These are phyloP conservation scores for Philotrypesis tridentata DNA, from an alignment of 1,140 invertebrate species.

Conservation along the genomic window DNA sequence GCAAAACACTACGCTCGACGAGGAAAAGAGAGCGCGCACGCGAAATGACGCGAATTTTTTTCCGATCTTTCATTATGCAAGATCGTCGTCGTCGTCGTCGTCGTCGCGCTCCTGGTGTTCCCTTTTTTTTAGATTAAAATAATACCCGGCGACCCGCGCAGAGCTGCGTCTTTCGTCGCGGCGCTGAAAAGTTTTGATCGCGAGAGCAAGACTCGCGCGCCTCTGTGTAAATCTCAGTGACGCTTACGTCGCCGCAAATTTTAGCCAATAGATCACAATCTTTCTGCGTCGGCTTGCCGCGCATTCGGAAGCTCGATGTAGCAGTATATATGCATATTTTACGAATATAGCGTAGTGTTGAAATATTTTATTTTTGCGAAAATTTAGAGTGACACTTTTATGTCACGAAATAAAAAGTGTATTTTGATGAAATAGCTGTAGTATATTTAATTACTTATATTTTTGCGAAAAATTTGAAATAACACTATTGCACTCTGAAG, in stretches of 20 bases:
- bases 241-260: not conserved
- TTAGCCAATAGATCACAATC: no score
- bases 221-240: slow-evolving; percentile 20
- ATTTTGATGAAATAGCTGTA: no score
- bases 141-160: not conserved
- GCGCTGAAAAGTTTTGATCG: not conserved
- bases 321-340: no score
- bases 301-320: no score
- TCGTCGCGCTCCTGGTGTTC: not conserved
- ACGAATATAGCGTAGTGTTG: no score
- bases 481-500: no score
- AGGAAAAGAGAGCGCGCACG: not conserved
- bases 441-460: no score
- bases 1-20: not conserved
- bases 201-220: not conserved
- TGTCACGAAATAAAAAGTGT: no score
- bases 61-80: slow-evolving; percentile 7
- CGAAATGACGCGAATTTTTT: not conserved
- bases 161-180: not conserved
- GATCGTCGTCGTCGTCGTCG: not conserved
- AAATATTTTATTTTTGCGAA: no score
- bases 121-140: slow-evolving; percentile 17
- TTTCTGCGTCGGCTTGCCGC: no score
- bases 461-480: no score
- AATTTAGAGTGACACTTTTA: no score